Percentiles rank a stretch among this genome's conserved stretches.
Evolutionary conservation across 2,113 vertebrate species (phyloP).

Genomic region (Corythoichthys intestinalis): DNA sequence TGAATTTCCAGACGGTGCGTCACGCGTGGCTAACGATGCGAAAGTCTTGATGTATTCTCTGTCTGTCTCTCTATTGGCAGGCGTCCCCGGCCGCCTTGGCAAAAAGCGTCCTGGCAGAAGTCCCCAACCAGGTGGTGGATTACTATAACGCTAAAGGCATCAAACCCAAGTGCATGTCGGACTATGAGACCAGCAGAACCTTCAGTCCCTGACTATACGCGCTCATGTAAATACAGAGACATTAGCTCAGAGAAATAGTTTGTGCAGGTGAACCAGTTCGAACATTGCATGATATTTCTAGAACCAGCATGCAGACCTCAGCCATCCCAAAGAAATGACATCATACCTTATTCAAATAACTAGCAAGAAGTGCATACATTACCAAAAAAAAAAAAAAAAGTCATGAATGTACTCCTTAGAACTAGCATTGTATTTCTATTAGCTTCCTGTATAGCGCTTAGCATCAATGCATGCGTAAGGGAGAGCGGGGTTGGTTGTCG

Average conservation of each 20-base stretch:
- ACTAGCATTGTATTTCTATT: constrained; percentile 71
- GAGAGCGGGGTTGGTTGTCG: constrained; percentile 12
- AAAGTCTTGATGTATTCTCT: constrained; percentile 36
- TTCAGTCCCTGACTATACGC: constrained; percentile 85
- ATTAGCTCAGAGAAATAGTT: constrained; percentile 73
- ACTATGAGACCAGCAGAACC: constrained; percentile 93
- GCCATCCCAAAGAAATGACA: constrained; percentile 58
- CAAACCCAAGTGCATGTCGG: constrained; percentile 93
- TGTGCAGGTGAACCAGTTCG: constrained; percentile 82
- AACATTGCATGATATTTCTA: constrained; percentile 86
- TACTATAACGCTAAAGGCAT: constrained; percentile 98
- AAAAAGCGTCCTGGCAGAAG: constrained; percentile 96
- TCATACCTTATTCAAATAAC: constrained; percentile 70
- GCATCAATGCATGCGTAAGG: constrained; percentile 66
- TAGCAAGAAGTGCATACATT: constrained; percentile 60
- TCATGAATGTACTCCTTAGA: constrained; percentile 16
- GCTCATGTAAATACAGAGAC: constrained; percentile 40
- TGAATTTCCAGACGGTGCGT: constrained; percentile 10
- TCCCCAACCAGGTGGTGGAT: constrained; percentile 99
- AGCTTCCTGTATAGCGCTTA: constrained; percentile 45
- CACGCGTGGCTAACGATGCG: constrained; percentile 16
- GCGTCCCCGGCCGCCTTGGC: constrained; percentile 95
- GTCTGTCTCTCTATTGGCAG: constrained; percentile 69
- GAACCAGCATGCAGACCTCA: constrained; percentile 85
- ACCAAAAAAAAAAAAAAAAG: background rate